phyloP scores from a whole-genome alignment of 1,140 invertebrate species.

The Hydropsyche tenuis region DNA sequence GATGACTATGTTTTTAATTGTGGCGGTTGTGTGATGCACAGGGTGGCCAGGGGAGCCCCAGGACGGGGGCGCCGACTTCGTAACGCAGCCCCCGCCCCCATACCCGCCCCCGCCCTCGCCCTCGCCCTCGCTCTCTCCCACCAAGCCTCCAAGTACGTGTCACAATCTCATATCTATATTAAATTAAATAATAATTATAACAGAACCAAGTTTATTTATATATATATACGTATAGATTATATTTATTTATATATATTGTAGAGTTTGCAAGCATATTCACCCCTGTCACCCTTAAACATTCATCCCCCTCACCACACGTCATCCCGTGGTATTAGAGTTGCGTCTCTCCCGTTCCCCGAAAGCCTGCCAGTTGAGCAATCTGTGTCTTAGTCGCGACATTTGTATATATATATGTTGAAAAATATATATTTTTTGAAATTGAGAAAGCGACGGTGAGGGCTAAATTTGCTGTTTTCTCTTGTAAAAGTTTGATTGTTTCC shows the following conservation, averaged over 20 bases:
- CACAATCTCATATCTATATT: conserved; percentile 45
- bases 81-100: conserved; percentile 40
- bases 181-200: too few species aligned
- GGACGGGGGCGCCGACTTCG: conserved; percentile 39
- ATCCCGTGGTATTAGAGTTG: too few species aligned
- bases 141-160: conserved; percentile 69
- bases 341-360: too few species aligned
- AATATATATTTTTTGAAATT: neutral
- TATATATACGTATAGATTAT: neutral
- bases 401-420: too few species aligned
- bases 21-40: conserved; percentile 55
- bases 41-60: conserved; percentile 58
- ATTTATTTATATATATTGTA: too few species aligned
- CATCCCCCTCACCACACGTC: too few species aligned
- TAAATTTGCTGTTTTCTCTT: neutral
- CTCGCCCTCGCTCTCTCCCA: conserved; percentile 65
- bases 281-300: too few species aligned
- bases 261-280: too few species aligned
- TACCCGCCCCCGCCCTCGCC: conserved; percentile 60
- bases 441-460: neutral
- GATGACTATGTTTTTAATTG: too few species aligned
- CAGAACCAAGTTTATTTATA: neutral
- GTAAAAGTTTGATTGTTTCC: too few species aligned
- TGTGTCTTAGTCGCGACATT: too few species aligned
- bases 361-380: too few species aligned